Evolutionary conservation across 2,113 vertebrate genomes (phyloP).

Genomic region (Gallinago media): DNA sequence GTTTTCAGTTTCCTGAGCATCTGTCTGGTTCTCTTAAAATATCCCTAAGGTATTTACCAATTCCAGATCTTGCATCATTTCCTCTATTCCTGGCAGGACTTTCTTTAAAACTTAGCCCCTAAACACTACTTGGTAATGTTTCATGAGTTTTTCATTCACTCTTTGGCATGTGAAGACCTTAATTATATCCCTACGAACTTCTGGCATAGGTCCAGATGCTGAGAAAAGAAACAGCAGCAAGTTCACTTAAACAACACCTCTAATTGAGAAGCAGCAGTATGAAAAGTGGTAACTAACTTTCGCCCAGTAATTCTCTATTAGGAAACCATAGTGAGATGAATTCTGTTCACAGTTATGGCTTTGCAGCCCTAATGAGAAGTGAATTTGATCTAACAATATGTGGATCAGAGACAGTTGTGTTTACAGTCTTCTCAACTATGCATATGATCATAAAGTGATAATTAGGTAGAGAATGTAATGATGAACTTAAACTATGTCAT

Average conservation of each 20-base stretch:
- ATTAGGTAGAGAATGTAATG: neutral
- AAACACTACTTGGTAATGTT: conserved; percentile 32
- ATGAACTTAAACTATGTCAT: neutral
- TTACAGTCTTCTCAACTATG: neutral
- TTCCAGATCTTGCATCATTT: conserved; percentile 57
- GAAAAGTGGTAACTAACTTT: neutral
- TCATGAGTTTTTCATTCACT: conserved; percentile 35
- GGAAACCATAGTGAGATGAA: neutral
- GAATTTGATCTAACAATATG: neutral
- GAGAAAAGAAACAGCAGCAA: conserved; percentile 10
- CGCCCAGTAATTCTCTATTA: neutral
- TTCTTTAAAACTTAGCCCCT: conserved; percentile 44
- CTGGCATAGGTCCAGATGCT: neutral
- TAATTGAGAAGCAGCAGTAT: neutral
- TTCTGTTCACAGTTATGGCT: neutral
- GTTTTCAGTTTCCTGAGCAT: conserved; percentile 58
- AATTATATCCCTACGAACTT: conserved; percentile 51
- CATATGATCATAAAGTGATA: neutral
- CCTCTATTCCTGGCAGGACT: conserved; percentile 34
- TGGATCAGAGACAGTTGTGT: neutral
- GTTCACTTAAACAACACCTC: conserved; percentile 5
- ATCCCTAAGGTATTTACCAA: conserved; percentile 16
- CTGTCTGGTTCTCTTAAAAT: conserved; percentile 44
- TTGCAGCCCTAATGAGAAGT: neutral
- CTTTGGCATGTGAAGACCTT: conserved; percentile 36